These are phyloP conservation scores for Melierax canorus DNA, from an alignment of 2,113 vertebrate species.

Conservation along the genomic window DNA sequence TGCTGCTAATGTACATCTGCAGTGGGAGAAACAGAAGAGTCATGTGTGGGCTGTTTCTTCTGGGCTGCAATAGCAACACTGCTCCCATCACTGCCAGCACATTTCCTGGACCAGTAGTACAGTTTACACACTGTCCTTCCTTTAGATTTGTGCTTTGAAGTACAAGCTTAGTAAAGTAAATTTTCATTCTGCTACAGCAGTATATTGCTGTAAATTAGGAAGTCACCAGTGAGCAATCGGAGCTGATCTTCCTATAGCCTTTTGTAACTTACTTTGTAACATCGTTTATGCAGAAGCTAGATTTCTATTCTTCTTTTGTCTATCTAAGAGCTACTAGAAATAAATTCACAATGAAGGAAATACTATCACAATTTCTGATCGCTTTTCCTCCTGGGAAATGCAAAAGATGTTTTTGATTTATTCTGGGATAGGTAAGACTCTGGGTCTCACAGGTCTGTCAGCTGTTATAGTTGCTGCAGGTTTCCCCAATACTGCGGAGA, in stretches of 20 bases:
- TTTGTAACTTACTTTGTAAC: background rate
- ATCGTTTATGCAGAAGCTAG: background rate
- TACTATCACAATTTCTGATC: background rate
- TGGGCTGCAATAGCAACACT: background rate
- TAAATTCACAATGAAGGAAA: background rate
- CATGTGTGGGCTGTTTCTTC: background rate
- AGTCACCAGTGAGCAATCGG: background rate
- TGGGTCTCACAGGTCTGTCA: background rate
- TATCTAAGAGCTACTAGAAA: background rate
- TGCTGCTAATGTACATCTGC: background rate
- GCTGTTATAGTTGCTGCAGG: background rate
- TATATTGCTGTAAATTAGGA: background rate
- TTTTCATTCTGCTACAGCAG: background rate
- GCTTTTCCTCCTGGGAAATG: background rate
- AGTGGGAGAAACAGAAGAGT: background rate
- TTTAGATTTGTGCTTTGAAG: background rate
- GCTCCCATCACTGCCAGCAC: background rate
- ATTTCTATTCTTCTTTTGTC: background rate
- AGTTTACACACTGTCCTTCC: background rate
- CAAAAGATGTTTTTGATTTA: background rate
- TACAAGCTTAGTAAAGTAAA: background rate
- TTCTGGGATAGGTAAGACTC: background rate
- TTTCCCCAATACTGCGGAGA: background rate
- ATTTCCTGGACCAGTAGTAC: background rate
- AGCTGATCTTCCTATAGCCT: background rate